Base-by-base conservation (phyloP, 2,113 vertebrate species). In the Microtus montanus region DNA sequence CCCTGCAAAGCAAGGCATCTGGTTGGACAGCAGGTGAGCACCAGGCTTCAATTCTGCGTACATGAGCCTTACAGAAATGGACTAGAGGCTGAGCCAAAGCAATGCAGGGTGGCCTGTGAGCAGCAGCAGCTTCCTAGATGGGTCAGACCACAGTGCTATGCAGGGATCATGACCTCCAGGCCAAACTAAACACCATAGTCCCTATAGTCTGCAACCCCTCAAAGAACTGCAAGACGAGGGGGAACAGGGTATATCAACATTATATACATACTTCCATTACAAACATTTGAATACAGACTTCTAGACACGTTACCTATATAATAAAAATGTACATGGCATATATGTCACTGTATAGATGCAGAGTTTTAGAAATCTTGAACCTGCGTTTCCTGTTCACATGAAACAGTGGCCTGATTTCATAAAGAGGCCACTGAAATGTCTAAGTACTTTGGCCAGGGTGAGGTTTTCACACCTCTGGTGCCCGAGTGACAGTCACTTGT, bases 321-420 rank as follows among this genome's bases (percentile, higher is more conserved):
- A 98, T 98, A 98, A 98, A 98, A 98, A 98, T 98, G 98, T 98
- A 98, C 98, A 98, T 97, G 97, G 94, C 95, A 78, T 98, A 98
- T 98, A 98, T 98, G 97, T 95, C 97, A 96, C 97, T 97, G 96
- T 98, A 98, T 98, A 98, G 98, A 98, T 98, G 98, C 98, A 98
- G 97, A 98, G 93, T 97, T 98, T 97, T 98, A 98, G 98, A 98
- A 98, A 98, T 98, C 97, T 98, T 87, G 91, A 97, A 97, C 96
- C 97, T 80, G 92, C 96, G 90, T 97, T 93, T 97, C 97, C 98
- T 98, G 97, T 98, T 97, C 98, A 98, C 97, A 98, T 97, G 54
- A 58, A 58, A 20, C 17, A 58, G 54, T 58, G 17, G 54, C 54
- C 54, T 58, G 54, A 58, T 58, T 64, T 30, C 49, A 44, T 12